Base-by-base conservation (phyloP, 2,888 invertebrate genomes). In the Hypena proboscidalis region DNA sequence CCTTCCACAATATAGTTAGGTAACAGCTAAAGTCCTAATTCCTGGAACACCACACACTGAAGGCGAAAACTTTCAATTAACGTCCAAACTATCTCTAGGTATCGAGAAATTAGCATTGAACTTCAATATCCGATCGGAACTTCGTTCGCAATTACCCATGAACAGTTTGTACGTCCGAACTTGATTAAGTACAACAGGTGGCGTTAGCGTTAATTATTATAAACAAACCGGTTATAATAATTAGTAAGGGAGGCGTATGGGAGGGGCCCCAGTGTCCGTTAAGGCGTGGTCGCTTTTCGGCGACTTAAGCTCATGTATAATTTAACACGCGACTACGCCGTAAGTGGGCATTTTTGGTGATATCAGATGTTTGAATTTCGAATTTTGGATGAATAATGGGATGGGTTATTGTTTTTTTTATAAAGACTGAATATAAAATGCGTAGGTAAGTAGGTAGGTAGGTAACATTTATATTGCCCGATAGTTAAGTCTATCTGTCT, bases 201-300 rank as follows among this genome's bases (percentile, higher is more conserved):
- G 83, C 80, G 81, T 76, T 76, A 80, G 76, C 64, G 69, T 79
- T 89, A 88, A 88, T 88, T 86, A 85, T 79, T 68, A 74, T 79
- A 78, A 82, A 80, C 75, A 86, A 64, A 90, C 90, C 85, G 87
- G 89, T 89, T 86, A 81, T 85, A 84, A 87, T 86, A 89, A 89
- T 89, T 89, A 88, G 87, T 77, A 75, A 76, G 85, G 83, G 87
- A 85, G 85, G 87, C 66, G 70, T 58, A 75, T 84, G 80, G 90
- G 89, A 86, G 88, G 70, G 67, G 73, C 76, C 42, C 57, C 29
- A 30, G 58, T 71, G 75, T 70, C 68, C 57, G 56, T 50, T 58
- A 61, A 77, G 77, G 74, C 74, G 77, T 71, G 74, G 74, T 70
- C 74, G 78, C 66, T 73, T 76, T 77, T 77, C 77, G 76, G 71